Conservation (phyloP, 2,113 vertebrate species). For the Mormyrus iriodes region DNA sequence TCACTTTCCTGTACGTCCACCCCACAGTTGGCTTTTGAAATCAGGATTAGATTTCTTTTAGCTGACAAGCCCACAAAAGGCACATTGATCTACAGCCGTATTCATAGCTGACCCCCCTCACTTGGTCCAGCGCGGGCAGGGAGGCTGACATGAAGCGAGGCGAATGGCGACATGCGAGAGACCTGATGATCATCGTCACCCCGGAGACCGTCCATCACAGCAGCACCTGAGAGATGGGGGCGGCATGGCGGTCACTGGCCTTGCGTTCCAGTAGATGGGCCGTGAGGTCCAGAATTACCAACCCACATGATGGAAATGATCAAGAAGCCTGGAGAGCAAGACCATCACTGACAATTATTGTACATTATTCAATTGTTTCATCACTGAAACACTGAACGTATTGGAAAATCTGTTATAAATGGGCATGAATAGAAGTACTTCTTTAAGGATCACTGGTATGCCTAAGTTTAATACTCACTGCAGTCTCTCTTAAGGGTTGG, state of each 20-base stretch:
- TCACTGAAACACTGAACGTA: not conserved
- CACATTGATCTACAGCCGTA: constrained; percentile 46
- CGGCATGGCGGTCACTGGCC: not conserved
- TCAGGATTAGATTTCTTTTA: constrained; percentile 18
- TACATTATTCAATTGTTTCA: not conserved
- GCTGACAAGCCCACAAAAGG: constrained; percentile 1
- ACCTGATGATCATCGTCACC: constrained; percentile 37
- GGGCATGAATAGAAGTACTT: not conserved
- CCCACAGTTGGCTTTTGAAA: constrained; percentile 6
- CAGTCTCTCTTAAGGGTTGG: not conserved
- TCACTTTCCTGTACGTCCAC: not conserved
- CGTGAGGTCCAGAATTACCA: not conserved
- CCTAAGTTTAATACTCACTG: not conserved
- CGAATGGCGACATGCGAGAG: constrained; percentile 31
- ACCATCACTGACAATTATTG: not conserved
- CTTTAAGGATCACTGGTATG: not conserved
- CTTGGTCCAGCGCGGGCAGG: constrained; percentile 18
- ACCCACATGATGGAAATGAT: not conserved
- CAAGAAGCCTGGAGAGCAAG: not conserved
- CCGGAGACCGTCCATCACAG: constrained; percentile 12
- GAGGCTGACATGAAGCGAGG: constrained; percentile 42
- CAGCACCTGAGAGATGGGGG: not conserved
- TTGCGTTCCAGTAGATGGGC: not conserved
- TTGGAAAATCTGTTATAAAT: not conserved
- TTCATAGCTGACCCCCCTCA: constrained; percentile 29